These are phyloP conservation scores for Myotis findleyi DNA, from an alignment of 2,797 vertebrate genomes.

Conservation along the genomic window DNA sequence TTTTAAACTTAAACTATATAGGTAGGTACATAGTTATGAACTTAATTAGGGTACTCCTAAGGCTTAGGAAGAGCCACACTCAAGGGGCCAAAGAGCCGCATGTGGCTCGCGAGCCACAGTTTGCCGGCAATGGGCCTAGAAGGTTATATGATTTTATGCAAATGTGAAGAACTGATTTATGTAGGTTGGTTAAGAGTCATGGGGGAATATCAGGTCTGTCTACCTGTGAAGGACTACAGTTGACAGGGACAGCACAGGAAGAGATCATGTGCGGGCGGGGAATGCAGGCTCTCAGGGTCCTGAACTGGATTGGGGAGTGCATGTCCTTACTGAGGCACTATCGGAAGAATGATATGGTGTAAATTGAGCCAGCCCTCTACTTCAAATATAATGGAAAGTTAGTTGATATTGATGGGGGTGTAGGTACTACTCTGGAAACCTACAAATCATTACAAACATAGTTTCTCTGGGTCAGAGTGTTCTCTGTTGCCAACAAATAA, in stretches of 20 bases:
- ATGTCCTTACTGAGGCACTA: not conserved
- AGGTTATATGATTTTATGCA: not conserved
- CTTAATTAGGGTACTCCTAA: too few relatives aligned
- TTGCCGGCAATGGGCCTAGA: not conserved
- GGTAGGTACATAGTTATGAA: too few relatives aligned
- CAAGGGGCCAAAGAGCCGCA: too few relatives aligned
- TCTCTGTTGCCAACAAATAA: conserved; percentile 43
- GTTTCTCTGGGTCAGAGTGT: conserved; percentile 7
- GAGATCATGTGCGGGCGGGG: not conserved
- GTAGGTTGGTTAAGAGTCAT: not conserved
- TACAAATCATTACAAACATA: not conserved
- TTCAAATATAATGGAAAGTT: not conserved
- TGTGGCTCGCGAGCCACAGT: too few relatives aligned
- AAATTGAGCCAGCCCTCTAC: not conserved
- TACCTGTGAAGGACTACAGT: not conserved
- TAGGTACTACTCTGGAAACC: not conserved
- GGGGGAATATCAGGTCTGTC: not conserved
- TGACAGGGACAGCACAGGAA: not conserved
- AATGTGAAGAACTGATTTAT: not conserved
- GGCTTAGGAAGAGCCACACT: too few relatives aligned
- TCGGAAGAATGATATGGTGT: not conserved
- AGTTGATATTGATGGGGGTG: not conserved
- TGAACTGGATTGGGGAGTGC: not conserved
- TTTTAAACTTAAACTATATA: too few relatives aligned
- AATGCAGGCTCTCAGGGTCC: not conserved